phyloP scores from a whole-genome alignment of 2,888 invertebrate genomes.

The Philereme transversata region DNA sequence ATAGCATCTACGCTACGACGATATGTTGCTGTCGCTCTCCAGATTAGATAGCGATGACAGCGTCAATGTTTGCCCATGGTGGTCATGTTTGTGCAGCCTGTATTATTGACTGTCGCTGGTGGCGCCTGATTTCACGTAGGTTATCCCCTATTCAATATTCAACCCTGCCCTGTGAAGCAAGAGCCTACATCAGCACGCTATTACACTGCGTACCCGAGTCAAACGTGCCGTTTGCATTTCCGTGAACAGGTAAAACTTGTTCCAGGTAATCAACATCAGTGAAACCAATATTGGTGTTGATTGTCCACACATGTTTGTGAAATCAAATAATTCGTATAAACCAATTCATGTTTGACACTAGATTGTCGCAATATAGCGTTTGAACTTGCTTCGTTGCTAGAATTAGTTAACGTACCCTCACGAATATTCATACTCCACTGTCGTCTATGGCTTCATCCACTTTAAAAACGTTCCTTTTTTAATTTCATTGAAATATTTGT shows the following conservation, averaged over 20 bases:
- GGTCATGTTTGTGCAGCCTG: conserved; percentile 67
- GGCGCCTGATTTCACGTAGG: conserved; percentile 47
- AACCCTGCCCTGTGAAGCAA: conserved; percentile 48
- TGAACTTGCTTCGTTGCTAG: no score
- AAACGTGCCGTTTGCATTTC: conserved; percentile 42
- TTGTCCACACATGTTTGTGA: conserved; percentile 22
- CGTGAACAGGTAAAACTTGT: conserved; percentile 49
- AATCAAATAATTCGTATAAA: conserved; percentile 28
- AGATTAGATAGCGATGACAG: conserved; percentile 75
- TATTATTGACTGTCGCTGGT: conserved; percentile 54
- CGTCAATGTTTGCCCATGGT: conserved; percentile 67
- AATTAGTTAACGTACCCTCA: no score
- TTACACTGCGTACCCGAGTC: conserved; percentile 37
- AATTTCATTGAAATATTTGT: no score
- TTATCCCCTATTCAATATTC: conserved; percentile 46
- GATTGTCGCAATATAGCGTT: no score
- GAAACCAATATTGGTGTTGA: conserved; percentile 33
- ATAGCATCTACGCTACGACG: conserved; percentile 25
- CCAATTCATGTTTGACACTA: conserved; percentile 21
- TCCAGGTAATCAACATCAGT: conserved; percentile 35
- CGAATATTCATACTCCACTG: no score
- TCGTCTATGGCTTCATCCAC: no score
- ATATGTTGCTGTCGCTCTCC: conserved; percentile 56
- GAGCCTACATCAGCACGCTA: conserved; percentile 40
- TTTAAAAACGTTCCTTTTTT: no score